Evolutionary conservation across 2,113 vertebrate genomes (phyloP), one percentile per base, ranked within the genome.

Genomic region (Falcunculus frontatus): DNA sequence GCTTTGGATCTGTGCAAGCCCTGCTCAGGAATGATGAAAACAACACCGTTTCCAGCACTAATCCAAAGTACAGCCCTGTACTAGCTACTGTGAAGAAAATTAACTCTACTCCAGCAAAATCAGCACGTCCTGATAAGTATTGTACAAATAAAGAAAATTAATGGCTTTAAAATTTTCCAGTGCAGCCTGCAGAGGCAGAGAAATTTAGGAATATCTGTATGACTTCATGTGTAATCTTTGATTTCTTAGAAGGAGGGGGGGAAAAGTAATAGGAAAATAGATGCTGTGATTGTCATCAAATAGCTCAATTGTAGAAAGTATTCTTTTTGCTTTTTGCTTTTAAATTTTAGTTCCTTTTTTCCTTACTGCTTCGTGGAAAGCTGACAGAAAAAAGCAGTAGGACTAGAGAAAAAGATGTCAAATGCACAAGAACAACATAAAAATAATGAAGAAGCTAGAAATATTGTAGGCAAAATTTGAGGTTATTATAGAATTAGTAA

Each of bases 361-460:
- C 35, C 32, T 20, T 76, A 23, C 13, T 79, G 42, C 33, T 76
- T 81, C 69, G 32, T 69, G 32, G 56, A 91, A 90, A 78, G 46
- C 49, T 93, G 64, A 47, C 39, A 74, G 77, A 42, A 52, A 55
- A 78, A 55, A 41, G 22, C 59, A 50, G 4, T 42, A 57, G 32
- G 42, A 35, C 25, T 50, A 67, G 63, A 83, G 52, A 85, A 78
- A 77, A 91, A 80, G 50, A 91, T 90, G 72, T 84, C 93, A 93
- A 89, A 74, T 86, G 59, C 44, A 88, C 63, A 94, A 86, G 33
- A n/a, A 92, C 63, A 91, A 77, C 55, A 80, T 50, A 84, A 88
- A 91, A 95, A 89, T 89, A 57, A 75, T 73, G 65, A 81, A 68
- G 32, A 89, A 93, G 76, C 44, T 42, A 79, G 65, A 94, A 82